Evolutionary conservation across 2,113 vertebrate species (phyloP), one percentile per base, ranked within the genome.

Genomic region (Amphilophus citrinellus): DNA sequence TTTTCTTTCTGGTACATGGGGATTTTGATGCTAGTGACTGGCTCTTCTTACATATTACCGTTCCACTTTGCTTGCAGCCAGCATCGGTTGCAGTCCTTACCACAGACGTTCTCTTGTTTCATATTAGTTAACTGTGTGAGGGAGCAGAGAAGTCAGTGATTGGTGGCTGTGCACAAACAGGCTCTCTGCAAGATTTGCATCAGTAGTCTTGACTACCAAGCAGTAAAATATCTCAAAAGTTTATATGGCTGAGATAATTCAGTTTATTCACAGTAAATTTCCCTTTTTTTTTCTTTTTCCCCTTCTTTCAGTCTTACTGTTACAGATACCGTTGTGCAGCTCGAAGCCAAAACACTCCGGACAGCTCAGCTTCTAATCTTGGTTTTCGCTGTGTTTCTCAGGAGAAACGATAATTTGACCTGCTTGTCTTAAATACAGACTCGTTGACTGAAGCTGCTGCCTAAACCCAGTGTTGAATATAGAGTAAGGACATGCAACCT

Each of bases 241-340:
- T 24, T 62, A 8, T 37, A 47, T 39, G 62, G 13, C 5, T 82
- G 53, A 79, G 20, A 18, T 42, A 60, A 77, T 17, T 53, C 0
- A 0, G 15, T 50, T 42, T 7, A 77, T 68, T 84, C 7, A 68
- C 11, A 6, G 3, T 63, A 61, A 60, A 13, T n/a, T 3, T 3
- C 3, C 1, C 14, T 53, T 9, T 71, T 18, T 22, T 42, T 9
- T 30, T 13, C n/a, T 2, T 5, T 4, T 0, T 20, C n/a, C 14
- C 8, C 7, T 50, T 32, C 57, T 24, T 78, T 78, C 82, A 89
- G 98, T 98, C 98, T 39, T 98, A 99, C 71, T 99, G 98, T 94
- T 99, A 99, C 87, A 97, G 98, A 92, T 99, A 99, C 66, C 96
- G 98, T 87, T 99, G 98, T 90, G 98, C 97, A 0, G 98, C 98